Base-by-base conservation (phyloP, 2,888 invertebrate genomes). In the Drosophila conformis region DNA sequence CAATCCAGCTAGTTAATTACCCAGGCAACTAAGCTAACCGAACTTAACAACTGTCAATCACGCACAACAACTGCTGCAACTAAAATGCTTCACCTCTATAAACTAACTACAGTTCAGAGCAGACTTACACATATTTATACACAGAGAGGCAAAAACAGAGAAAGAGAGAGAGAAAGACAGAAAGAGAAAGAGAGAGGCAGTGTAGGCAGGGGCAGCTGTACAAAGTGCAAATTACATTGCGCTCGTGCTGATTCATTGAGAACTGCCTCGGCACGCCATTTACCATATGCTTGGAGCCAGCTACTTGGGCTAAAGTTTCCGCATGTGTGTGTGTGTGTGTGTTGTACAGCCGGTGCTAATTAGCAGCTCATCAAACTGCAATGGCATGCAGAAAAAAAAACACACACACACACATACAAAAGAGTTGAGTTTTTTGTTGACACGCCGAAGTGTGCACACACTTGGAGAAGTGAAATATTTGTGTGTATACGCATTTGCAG, bases 231-330 rank as follows among this genome's bases (percentile, higher is more conserved):
- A 86, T 87, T 89, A 82, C 80, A 72, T 75, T 76, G 82, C 73
- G 87, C 89, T 84, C 85, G 85, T 86, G 85, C 89, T 86, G 85
- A 86, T 87, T 86, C 85, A 86, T 89, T 87, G 78, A 82, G 75
- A 73, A 57, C 65, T 69, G 80, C 87, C 69, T 40, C 56, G 68
- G 69, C 87, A 81, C 69, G 84, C 76, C 76, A 86, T 57, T 40
- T 29, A 40, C 40, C 40, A 40, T 77, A 52, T 56, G 64, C 67
- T 54, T 42, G 58, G 68, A 36, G 29, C 29, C 21, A 31, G 42
- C 87, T 48, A 62, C 65, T 59, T 48, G 54, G 73, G 36, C 57
- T 66, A 63, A 70, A 54, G 73, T 78, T 70, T 64, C 33, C 33
- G 35, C 36, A 27, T 25, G 15, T 53, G 15, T 18, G 18, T 31